phyloP scores from a whole-genome alignment of 2,113 vertebrate genomes.

The Phyllostomus discolor region DNA sequence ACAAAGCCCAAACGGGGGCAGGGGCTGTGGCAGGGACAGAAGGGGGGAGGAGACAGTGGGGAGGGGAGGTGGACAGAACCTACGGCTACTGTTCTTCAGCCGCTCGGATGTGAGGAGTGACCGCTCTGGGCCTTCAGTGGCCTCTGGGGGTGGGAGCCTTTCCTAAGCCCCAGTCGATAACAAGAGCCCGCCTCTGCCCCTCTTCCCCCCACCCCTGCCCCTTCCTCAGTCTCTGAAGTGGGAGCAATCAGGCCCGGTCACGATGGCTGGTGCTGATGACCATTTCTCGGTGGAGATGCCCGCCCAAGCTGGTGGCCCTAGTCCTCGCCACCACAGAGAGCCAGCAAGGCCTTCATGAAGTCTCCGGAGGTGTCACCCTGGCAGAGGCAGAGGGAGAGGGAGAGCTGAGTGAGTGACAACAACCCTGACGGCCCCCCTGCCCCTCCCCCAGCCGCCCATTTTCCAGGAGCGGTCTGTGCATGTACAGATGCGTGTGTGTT shows the following conservation, averaged over 20 bases:
- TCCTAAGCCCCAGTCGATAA: neutral
- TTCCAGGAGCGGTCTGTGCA: neutral
- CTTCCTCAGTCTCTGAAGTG: neutral
- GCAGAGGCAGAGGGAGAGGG: slow-evolving; percentile 61
- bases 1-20: neutral
- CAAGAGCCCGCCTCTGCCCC: neutral
- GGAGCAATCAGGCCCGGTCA: slow-evolving; percentile 37
- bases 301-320: slow-evolving; percentile 77
- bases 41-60: neutral
- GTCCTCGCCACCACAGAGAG: slow-evolving; percentile 93
- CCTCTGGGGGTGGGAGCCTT: neutral
- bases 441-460: neutral
- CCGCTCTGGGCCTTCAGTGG: neutral
- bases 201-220: neutral
- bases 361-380: slow-evolving; percentile 97
- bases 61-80: neutral
- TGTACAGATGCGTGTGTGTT: neutral
- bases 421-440: neutral
- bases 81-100: neutral
- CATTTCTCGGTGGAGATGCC: slow-evolving; percentile 33
- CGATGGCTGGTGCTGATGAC: slow-evolving; percentile 20
- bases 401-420: neutral
- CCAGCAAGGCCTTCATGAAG: slow-evolving; percentile 92
- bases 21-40: neutral
- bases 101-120: neutral